phyloP scores from a whole-genome alignment of 2,113 vertebrate genomes.

The Aegotheles bennettii region DNA sequence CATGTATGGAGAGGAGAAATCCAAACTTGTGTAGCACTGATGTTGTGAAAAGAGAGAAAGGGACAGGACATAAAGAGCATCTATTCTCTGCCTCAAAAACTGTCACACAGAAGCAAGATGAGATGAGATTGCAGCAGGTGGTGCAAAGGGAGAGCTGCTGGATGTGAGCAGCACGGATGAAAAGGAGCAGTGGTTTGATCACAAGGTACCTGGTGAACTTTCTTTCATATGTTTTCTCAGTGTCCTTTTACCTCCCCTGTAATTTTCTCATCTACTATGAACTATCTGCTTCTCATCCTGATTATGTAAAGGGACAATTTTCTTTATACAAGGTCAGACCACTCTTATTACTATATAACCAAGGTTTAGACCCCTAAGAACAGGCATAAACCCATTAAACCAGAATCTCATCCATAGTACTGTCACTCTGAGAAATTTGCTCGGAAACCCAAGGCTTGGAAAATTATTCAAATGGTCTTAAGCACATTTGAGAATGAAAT shows the following conservation, averaged over 20 bases:
- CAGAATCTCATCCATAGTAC: background rate
- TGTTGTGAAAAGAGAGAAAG: background rate
- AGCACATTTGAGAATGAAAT: background rate
- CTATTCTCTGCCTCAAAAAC: background rate
- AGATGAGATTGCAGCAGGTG: background rate
- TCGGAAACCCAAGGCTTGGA: background rate
- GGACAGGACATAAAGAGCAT: background rate
- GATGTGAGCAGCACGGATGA: background rate
- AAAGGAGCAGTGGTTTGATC: background rate
- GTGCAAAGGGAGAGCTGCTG: background rate
- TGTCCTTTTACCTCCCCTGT: background rate
- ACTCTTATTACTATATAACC: background rate
- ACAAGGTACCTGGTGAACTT: background rate
- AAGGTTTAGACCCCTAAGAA: background rate
- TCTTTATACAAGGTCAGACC: background rate
- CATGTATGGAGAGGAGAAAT: background rate
- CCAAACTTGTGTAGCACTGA: background rate
- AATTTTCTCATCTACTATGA: background rate
- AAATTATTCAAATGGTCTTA: background rate
- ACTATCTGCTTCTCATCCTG: background rate
- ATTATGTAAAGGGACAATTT: background rate
- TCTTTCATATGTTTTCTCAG: background rate
- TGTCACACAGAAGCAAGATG: background rate
- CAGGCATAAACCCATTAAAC: background rate
- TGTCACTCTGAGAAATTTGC: background rate